phyloP scores from a whole-genome alignment of 2,888 invertebrate genomes.

The Eristalinus aeneus region DNA sequence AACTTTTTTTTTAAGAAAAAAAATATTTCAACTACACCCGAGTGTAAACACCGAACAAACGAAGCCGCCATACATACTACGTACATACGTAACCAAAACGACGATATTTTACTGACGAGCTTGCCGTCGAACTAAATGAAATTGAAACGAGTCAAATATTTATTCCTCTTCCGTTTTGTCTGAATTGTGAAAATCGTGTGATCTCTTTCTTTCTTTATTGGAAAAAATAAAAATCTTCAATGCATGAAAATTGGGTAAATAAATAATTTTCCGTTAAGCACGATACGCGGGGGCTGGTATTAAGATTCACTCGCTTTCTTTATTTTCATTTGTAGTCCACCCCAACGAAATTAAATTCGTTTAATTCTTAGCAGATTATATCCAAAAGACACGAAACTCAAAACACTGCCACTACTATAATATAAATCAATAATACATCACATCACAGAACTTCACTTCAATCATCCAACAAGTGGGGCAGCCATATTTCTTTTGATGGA shows the following conservation, averaged over 20 bases:
- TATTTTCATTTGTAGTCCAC: not conserved
- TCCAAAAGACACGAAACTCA: not conserved
- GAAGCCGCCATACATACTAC: slow-evolving; percentile 51
- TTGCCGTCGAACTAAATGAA: slow-evolving; percentile 30
- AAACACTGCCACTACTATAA: not conserved
- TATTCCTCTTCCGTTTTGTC: slow-evolving; percentile 5
- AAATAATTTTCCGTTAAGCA: slow-evolving; percentile 1
- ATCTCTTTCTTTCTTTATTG: slow-evolving; percentile 5
- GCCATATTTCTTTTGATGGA: slow-evolving; percentile 63
- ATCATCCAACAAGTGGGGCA: slow-evolving; percentile 66
- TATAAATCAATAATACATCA: slow-evolving; percentile 27
- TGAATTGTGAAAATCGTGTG: slow-evolving; percentile 7
- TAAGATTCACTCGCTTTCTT: not conserved
- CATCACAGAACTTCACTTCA: slow-evolving; percentile 35
- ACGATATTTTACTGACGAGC: slow-evolving; percentile 15
- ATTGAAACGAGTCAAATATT: slow-evolving; percentile 27
- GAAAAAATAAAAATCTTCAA: not conserved
- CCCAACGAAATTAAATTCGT: not conserved
- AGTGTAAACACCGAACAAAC: slow-evolving; percentile 41
- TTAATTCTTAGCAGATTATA: not conserved
- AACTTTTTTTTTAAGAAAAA: not conserved
- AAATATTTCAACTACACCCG: slow-evolving; percentile 3
- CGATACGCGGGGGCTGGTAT: not conserved
- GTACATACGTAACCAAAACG: slow-evolving; percentile 46
- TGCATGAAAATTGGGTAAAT: not conserved